phyloP scores from a whole-genome alignment of 1,140 invertebrate genomes.

The Aleiodes sp. region DNA sequence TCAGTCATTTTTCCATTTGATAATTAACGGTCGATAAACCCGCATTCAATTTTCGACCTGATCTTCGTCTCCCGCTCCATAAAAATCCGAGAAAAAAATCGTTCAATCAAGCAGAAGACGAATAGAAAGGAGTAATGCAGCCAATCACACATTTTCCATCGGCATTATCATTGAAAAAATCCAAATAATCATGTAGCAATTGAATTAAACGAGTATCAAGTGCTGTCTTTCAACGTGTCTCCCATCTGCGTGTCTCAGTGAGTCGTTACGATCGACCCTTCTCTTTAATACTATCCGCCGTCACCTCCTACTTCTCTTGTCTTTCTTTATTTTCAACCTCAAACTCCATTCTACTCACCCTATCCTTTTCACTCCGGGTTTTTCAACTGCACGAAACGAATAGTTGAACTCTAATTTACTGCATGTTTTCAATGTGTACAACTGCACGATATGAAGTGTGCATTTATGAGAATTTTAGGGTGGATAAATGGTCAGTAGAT shows the following conservation, averaged over 20 bases:
- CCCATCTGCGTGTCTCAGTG: neutral
- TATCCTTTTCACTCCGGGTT: slow-evolving; percentile 16
- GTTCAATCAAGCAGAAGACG: too few species aligned
- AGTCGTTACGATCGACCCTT: slow-evolving; percentile 14
- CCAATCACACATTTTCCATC: too few species aligned
- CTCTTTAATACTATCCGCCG: slow-evolving; percentile 29
- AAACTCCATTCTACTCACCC: slow-evolving; percentile 9
- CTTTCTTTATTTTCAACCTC: neutral
- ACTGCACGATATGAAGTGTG: neutral
- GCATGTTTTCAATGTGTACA: slow-evolving; percentile 3
- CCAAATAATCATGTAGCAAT: too few species aligned
- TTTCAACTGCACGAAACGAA: slow-evolving; percentile 14
- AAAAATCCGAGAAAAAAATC: too few species aligned
- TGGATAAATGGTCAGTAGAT: too few species aligned
- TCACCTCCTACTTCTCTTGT: neutral
- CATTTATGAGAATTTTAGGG: neutral
- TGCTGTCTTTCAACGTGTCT: neutral
- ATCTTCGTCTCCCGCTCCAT: too few species aligned
- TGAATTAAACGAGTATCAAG: neutral
- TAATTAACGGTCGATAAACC: too few species aligned
- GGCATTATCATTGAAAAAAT: too few species aligned
- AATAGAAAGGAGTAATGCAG: too few species aligned
- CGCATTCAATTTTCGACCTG: too few species aligned
- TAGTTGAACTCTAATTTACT: slow-evolving; percentile 3
- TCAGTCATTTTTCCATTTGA: too few species aligned